Evolutionary conservation across 1,140 invertebrate species (phyloP).

Genomic region (Drosophila seguyi): DNA sequence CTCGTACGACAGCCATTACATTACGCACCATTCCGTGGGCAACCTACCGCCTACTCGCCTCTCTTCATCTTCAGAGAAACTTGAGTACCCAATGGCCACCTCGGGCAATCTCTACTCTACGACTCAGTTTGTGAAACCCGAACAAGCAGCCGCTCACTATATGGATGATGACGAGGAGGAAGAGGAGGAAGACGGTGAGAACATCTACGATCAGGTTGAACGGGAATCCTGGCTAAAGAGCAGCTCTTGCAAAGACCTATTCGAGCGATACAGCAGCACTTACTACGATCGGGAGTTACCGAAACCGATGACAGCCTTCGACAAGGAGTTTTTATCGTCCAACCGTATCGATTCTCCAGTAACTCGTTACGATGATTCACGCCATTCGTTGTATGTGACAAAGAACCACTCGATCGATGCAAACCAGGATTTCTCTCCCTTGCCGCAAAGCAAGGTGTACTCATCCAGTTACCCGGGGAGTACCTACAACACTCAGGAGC

Average conservation of each 20-base stretch:
- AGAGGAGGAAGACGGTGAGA: slow-evolving; percentile 67
- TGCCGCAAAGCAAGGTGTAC: slow-evolving; percentile 88
- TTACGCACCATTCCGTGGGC: slow-evolving; percentile 78
- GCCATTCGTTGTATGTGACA: slow-evolving; percentile 86
- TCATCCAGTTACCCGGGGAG: slow-evolving; percentile 94
- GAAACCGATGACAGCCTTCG: slow-evolving; percentile 79
- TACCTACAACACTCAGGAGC: slow-evolving; percentile 86
- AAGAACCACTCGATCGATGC: slow-evolving; percentile 84
- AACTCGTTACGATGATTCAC: slow-evolving; percentile 91
- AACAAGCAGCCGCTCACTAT: slow-evolving; percentile 71
- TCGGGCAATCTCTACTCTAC: slow-evolving; percentile 86
- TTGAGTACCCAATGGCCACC: slow-evolving; percentile 86
- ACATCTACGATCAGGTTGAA: slow-evolving; percentile 83
- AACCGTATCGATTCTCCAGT: slow-evolving; percentile 89
- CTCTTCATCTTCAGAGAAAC: slow-evolving; percentile 85
- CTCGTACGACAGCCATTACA: slow-evolving; percentile 84
- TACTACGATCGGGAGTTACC: slow-evolving; percentile 70
- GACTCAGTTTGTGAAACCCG: slow-evolving; percentile 76
- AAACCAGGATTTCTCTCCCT: slow-evolving; percentile 75
- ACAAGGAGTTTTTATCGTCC: slow-evolving; percentile 83
- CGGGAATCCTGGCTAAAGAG: slow-evolving; percentile 89
- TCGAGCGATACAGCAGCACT: slow-evolving; percentile 79
- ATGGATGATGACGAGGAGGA: slow-evolving; percentile 77
- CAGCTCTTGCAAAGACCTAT: slow-evolving; percentile 91
- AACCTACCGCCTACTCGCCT: slow-evolving; percentile 51